Conservation (phyloP, 1,140 invertebrate species). For the Drosophila auraria region DNA sequence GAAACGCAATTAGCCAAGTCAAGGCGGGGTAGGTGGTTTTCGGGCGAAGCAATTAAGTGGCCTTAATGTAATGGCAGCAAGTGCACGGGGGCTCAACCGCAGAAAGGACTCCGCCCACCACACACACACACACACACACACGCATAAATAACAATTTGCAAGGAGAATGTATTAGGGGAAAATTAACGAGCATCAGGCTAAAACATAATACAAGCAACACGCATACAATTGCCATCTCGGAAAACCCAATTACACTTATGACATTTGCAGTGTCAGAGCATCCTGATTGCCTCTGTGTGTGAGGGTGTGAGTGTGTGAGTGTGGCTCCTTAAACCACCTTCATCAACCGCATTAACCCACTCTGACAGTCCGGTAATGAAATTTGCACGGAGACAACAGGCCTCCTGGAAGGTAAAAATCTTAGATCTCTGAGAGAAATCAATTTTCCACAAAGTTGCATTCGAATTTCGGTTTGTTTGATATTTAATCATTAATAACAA, state of each 20-base stretch:
- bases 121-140: neutral
- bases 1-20: conserved; percentile 66
- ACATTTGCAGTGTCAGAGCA: conserved; percentile 61
- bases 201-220: conserved; percentile 37
- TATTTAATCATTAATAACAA: neutral
- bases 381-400: conserved; percentile 32
- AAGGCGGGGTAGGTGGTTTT: conserved; percentile 13
- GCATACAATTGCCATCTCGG: conserved; percentile 38
- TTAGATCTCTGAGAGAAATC: conserved; percentile 4
- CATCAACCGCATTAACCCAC: neutral
- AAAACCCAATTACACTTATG: conserved; percentile 78
- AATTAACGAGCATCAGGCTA: conserved; percentile 41
- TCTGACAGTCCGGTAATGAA: conserved; percentile 41
- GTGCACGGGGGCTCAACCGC: conserved; percentile 19
- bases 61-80: conserved; percentile 41
- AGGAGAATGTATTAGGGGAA: conserved; percentile 23
- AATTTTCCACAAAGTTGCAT: conserved; percentile 19
- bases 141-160: conserved; percentile 23
- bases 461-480: neutral
- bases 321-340: neutral
- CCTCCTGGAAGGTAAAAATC: conserved; percentile 22
- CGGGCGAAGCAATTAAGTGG: conserved; percentile 59
- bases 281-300: conserved; percentile 15
- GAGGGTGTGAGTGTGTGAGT: neutral
- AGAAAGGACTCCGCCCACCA: conserved; percentile 1